Evolutionary conservation across 1,140 invertebrate species (phyloP).

Genomic region (Delia radicum): DNA sequence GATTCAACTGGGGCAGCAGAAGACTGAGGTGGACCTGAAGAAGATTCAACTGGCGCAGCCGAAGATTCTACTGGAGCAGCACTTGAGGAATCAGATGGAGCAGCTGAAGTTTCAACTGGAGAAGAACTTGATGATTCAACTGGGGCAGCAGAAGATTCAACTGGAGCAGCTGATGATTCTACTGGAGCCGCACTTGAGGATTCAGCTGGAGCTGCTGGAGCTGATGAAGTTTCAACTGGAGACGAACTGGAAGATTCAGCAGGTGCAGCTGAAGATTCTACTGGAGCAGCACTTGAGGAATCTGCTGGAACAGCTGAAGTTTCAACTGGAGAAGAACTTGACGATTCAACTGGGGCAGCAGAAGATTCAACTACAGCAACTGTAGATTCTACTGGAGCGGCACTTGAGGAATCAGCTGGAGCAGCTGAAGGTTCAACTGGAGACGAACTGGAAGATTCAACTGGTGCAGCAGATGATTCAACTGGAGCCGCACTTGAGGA

Average conservation of each 20-base stretch:
- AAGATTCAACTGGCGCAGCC: neutral
- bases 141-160: no score
- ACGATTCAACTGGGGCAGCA: neutral
- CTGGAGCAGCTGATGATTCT: conserved; percentile 23
- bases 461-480: neutral
- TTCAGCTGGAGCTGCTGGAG: neutral
- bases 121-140: no score
- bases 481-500: neutral
- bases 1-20: neutral
- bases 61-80: conserved; percentile 4
- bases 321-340: neutral
- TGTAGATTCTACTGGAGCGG: neutral
- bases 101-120: no score
- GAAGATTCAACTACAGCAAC: no score
- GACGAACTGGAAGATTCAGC: conserved; percentile 10
- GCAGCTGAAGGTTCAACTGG: neutral
- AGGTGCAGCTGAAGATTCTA: neutral
- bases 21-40: neutral
- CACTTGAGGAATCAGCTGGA: neutral
- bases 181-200: conserved; percentile 22
- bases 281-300: neutral
- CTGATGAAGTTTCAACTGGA: neutral
- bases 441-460: neutral
- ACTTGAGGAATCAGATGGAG: no score
- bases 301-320: neutral